Evolutionary conservation across 2,113 vertebrate species (phyloP).

Genomic region (Macquaria australasica): DNA sequence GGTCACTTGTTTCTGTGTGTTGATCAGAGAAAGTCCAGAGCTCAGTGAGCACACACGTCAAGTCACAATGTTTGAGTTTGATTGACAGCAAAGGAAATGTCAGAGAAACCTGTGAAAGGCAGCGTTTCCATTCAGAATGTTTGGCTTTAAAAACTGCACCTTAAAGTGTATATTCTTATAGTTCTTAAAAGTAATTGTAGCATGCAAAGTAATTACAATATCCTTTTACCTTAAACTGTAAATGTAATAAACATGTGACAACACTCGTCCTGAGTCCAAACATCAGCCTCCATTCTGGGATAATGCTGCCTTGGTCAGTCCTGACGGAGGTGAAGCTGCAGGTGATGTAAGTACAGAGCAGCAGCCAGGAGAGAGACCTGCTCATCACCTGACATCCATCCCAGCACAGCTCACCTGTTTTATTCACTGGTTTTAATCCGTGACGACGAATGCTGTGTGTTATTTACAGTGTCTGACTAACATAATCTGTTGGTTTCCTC

Average conservation of each 20-base stretch:
- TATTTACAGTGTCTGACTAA: background rate
- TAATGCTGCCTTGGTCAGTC: conserved; percentile 77
- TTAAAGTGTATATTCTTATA: too few relatives aligned
- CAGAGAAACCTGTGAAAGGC: conserved; percentile 56
- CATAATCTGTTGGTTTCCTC: background rate
- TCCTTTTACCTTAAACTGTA: too few relatives aligned
- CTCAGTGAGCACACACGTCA: background rate
- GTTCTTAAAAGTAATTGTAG: background rate
- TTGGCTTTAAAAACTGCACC: background rate
- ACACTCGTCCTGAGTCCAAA: too few relatives aligned
- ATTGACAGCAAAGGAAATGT: conserved; percentile 25
- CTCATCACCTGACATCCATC: conserved; percentile 25
- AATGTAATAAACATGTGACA: background rate
- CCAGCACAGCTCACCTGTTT: background rate
- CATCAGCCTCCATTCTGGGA: conserved; percentile 43
- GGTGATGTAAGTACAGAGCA: conserved; percentile 82
- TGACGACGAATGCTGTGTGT: background rate
- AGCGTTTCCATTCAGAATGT: conserved; percentile 62
- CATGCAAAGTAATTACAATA: too few relatives aligned
- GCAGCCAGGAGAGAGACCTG: conserved; percentile 69
- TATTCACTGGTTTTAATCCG: background rate
- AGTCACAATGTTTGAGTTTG: conserved; percentile 14
- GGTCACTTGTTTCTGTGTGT: background rate
- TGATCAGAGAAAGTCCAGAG: conserved; percentile 2
- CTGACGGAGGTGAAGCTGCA: conserved; percentile 75